Evolutionary conservation across 1,140 invertebrate genomes (phyloP), one percentile per base, ranked within the genome.

Genomic region (Parasteatoda tepidariorum): DNA sequence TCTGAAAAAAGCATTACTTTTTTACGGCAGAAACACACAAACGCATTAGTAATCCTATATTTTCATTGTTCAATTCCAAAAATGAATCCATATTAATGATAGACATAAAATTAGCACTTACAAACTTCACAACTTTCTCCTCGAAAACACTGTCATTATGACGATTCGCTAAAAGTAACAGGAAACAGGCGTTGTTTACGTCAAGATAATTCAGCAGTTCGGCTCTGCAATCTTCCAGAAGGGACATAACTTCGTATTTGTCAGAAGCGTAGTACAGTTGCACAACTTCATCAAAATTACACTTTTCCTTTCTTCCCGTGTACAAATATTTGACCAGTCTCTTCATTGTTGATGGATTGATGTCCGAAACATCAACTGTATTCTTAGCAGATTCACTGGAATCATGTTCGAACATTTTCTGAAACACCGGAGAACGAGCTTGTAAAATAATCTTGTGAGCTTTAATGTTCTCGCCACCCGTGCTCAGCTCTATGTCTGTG

Each of bases 381-480:
- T n/a, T 59, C 18, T 26, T 26, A 9, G 57, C 18, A n/a, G 57
- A 13, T 59, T 59, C 57, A 1, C 0, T n/a, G 15, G 24, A n/a
- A n/a, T 59, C 57, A 7, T 26, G n/a, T n/a, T 11, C 4, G 26
- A 93, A 91, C 92, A 94, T 93, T 13, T 93, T 93, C 87, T 94
- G 93, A 87, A 95, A 94, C n/a, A 94, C 93, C 4, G 93, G 93
- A 88, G 93, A 93, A 85, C 91, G 91, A 11, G 92, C 91, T 9
- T 91, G 91, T 31, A 95, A 86, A 74, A 94, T 92, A 41, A 94
- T 87, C 88, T 93, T 93, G 86, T 94, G 93, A 67, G 91, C 91
- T 86, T 90, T 89, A 57, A 93, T 89, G 84, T 90, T 24, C 41
- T 38, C 5, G n/a, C 73, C 73, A 33, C 68, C 84, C 78, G n/a